Conservation (phyloP, 2,113 vertebrate species). For the Maccullochella peelii region DNA sequence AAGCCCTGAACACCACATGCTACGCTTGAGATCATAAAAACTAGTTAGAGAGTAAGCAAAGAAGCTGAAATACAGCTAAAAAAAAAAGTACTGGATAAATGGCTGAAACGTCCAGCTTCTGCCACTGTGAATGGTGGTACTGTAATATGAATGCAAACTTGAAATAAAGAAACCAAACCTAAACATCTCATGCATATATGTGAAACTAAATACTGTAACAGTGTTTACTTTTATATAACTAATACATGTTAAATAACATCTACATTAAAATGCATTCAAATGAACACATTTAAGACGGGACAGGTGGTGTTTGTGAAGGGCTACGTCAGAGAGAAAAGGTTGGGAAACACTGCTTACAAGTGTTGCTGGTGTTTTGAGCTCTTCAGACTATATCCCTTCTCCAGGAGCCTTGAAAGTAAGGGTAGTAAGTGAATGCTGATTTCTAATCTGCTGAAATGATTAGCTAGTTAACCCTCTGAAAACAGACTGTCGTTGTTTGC, state of each 20-base stretch:
- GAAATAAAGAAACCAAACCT: too few relatives aligned
- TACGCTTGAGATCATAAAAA: neutral
- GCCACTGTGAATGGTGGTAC: neutral
- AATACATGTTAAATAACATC: neutral
- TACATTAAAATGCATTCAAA: neutral
- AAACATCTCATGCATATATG: too few relatives aligned
- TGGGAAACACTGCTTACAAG: neutral
- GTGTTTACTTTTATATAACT: neutral
- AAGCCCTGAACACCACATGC: neutral
- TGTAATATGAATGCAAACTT: neutral
- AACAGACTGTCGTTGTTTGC: too few relatives aligned
- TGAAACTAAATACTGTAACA: neutral
- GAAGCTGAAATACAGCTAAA: neutral
- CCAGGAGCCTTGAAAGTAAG: neutral
- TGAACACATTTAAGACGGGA: neutral
- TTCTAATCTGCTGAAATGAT: neutral
- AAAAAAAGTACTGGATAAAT: neutral
- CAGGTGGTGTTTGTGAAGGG: neutral
- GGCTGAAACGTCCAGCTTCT: too few relatives aligned
- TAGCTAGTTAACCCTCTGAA: too few relatives aligned
- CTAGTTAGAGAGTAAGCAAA: neutral
- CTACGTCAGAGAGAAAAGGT: neutral
- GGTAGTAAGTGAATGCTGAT: neutral
- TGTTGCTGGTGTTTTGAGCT: neutral
- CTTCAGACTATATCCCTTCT: neutral